Evolutionary conservation across 2,113 vertebrate species (phyloP), one percentile per base, ranked within the genome.

Genomic region (Gila orcuttii): DNA sequence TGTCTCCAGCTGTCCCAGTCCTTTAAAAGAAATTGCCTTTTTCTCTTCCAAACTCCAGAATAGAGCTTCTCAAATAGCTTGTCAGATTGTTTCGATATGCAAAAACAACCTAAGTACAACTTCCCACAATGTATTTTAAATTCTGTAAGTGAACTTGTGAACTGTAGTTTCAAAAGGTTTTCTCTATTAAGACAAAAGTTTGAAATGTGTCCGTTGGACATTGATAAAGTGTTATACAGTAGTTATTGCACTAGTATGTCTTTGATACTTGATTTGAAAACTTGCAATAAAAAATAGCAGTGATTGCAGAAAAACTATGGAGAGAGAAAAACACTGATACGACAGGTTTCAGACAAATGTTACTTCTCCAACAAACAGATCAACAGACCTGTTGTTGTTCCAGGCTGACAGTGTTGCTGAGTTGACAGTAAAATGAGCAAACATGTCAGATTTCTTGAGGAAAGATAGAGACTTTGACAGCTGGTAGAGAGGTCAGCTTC

Each of bases 401-500:
- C 71, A 25, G 45, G 33, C 50, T 55, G 57, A 47, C 79, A 66
- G n/a, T 80, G 33, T 71, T 57, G 75, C 64, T 64, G 23, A 82
- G 79, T 77, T 21, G 57, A 64, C 17, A 64, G 50, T n/a, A 47
- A 81, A 45, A 81, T 52, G 10, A 47, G 55, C 31, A 52, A 83
- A 45, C 57, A 45, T 69, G 15, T 66, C 60, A 69, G 80, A 62
- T 25, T 25, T 62, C 57, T 62, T 79, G 31, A 64, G 15, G 59
- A 81, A 82, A 42, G 60, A 55, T 25, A 60, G 73, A 71, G 17
- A 25, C 45, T 59, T 11, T 57, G 81, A 60, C 75, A 79, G 75
- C 76, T 87, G 76, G 75, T 84, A 59, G 25, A 42, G 21, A 7
- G 36, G 42, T 73, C 36, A 87, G 83, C 83, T 81, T 83, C 78